A percentile compares a stretch with the other conserved stretches of the same genome.
phyloP scores from a whole-genome alignment of 30 jellyfish, hydroid and myxozoan genomes.

The Pelagia noctiluca region DNA sequence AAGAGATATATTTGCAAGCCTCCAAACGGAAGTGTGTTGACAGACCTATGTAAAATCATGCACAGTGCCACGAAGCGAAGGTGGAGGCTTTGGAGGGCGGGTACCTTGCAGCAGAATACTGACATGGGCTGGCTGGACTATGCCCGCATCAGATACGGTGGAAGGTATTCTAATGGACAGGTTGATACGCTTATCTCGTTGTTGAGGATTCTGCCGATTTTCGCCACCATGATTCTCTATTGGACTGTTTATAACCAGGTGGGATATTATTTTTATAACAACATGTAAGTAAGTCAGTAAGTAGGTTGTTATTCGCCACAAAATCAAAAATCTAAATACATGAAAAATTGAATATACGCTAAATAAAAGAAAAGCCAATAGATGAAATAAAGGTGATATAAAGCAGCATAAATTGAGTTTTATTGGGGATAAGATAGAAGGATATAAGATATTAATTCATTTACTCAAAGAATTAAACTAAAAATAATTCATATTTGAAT shows the following conservation, averaged over 20 bases:
- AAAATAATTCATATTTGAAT: too few relatives aligned
- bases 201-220: slow-evolving; percentile 66
- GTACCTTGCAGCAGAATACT: slow-evolving; percentile 3
- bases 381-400: too few relatives aligned
- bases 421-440: too few relatives aligned
- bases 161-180: slow-evolving; percentile 83
- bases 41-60: slow-evolving; percentile 68
- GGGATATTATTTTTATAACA: too few relatives aligned
- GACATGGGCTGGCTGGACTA: slow-evolving; percentile 76
- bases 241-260: slow-evolving; percentile 94
- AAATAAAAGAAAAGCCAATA: too few relatives aligned
- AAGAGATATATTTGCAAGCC: slow-evolving; percentile 66
- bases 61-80: slow-evolving; percentile 57
- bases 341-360: too few relatives aligned
- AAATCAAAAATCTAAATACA: too few relatives aligned
- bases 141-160: slow-evolving; percentile 83
- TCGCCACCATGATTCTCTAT: slow-evolving; percentile 62
- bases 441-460: too few relatives aligned
- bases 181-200: slow-evolving; percentile 79
- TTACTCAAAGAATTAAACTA: too few relatives aligned
- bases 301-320: too few relatives aligned
- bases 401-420: too few relatives aligned
- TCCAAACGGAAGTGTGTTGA: slow-evolving; percentile 81
- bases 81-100: slow-evolving; percentile 31
- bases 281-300: too few relatives aligned